Percentiles rank a stretch among this genome's conserved stretches.
These are phyloP conservation scores for Nyleta sp. DNA, from an alignment of 2,888 invertebrate genomes.

Conservation along the genomic window DNA sequence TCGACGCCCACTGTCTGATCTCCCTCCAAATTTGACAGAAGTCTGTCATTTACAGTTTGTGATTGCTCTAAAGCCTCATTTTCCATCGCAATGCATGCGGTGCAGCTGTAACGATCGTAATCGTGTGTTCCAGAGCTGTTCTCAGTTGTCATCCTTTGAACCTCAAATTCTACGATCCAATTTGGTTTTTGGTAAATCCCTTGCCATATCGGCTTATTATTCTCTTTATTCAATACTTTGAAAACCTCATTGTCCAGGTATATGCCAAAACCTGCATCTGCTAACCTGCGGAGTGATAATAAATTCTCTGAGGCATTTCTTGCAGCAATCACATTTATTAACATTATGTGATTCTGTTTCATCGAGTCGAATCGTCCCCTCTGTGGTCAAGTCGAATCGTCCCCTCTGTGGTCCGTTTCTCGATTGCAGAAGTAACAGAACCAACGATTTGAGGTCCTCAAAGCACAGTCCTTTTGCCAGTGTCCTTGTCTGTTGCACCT, in stretches of 20 bases:
- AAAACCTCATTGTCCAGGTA: slow-evolving; percentile 36
- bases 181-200: slow-evolving; percentile 61
- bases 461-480: slow-evolving; percentile 40
- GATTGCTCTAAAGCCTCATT: slow-evolving; percentile 36
- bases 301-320: slow-evolving; percentile 67
- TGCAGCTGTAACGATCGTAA: slow-evolving; percentile 45
- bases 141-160: slow-evolving; percentile 19
- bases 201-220: slow-evolving; percentile 54
- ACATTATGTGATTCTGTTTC: slow-evolving; percentile 45
- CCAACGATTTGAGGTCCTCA: slow-evolving; percentile 15
- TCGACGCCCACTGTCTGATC: not conserved
- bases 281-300: slow-evolving; percentile 65
- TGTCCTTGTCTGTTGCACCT: slow-evolving; percentile 52
- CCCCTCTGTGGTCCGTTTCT: not conserved
- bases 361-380: slow-evolving; percentile 9
- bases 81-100: slow-evolving; percentile 38
- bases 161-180: slow-evolving; percentile 52
- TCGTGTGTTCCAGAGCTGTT: slow-evolving; percentile 7
- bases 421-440: slow-evolving; percentile 42
- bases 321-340: slow-evolving; percentile 65
- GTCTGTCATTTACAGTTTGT: slow-evolving; percentile 6
- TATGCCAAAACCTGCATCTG: slow-evolving; percentile 39
- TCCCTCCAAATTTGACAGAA: slow-evolving; percentile 26
- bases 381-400: slow-evolving; percentile 23
- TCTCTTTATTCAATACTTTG: slow-evolving; percentile 52